Evolutionary conservation across 2,888 invertebrate species (phyloP), one percentile per base, ranked within the genome.

Genomic region (Hoplodrina ambigua): DNA sequence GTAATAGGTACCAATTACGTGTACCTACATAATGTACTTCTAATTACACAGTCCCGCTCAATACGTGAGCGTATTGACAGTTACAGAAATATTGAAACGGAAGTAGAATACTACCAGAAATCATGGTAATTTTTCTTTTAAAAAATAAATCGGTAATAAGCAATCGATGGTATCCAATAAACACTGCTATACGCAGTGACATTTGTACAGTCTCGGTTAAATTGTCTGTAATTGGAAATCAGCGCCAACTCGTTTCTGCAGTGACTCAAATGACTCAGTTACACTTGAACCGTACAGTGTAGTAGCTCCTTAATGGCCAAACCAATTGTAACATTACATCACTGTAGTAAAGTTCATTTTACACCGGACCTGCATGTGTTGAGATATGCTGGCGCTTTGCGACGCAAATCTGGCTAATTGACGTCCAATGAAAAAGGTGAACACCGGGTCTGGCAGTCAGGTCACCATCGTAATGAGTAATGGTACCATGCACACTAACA

Each of bases 351-450:
- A 71, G 84, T 80, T 69, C 64, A 69, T 52, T 80, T 67, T 84
- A 54, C 19, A 60, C 37, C n/a, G 49, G 25, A 69, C 49, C 44
- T 54, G 25, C 49, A 44, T 25, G 30, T 50, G n/a, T 44, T 17
- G 49, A 73, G 63, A 60, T 80, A 71, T 75, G 74, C 69, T 75
- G 71, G 70, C 77, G 71, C 75, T 81, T 75, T 71, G 72, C 76
- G 76, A 69, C 77, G 81, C 80, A 86, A 86, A 87, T 87, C 84
- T 86, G 78, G 78, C 83, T 88, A 89, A 89, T 88, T 89, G 87
- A 85, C 82, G 82, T 77, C 81, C 85, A 88, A 86, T 88, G 74
- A 80, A 80, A 79, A 81, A 85, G 82, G 86, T 86, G 85, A 88
- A 86, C 73, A 86, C 73, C 68, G 85, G 85, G 66, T 83, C 81